Evolutionary conservation across 2,797 vertebrate genomes (phyloP).

Genomic region (Acridotheres tristis): DNA sequence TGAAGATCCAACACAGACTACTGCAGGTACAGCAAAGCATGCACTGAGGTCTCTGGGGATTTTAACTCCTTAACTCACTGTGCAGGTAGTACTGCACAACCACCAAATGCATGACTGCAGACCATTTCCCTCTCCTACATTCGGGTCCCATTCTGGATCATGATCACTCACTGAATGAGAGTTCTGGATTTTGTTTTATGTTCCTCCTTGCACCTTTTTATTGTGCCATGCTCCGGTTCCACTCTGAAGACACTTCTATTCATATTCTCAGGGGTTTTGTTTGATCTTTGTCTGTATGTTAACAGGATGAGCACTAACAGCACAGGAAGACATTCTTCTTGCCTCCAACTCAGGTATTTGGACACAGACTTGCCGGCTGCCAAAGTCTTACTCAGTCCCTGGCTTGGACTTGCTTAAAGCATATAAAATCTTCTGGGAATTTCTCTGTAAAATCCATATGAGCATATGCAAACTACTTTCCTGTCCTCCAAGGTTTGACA

Average conservation of each 20-base stretch:
- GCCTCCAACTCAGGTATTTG: not conserved
- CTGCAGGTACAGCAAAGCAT: fast-evolving
- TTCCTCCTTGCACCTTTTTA: not conserved
- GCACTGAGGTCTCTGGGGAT: not conserved
- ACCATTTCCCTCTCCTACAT: not conserved
- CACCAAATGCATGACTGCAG: not conserved
- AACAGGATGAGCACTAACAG: not conserved
- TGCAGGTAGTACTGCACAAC: not conserved
- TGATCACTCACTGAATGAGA: not conserved
- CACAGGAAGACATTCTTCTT: not conserved
- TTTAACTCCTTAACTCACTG: not conserved
- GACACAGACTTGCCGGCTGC: not conserved
- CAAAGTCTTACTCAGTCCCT: not conserved
- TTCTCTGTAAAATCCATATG: slow-evolving; percentile 4
- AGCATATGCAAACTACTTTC: not conserved
- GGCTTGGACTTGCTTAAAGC: not conserved
- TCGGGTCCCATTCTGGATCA: not conserved
- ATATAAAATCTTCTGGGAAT: not conserved
- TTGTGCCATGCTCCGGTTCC: not conserved
- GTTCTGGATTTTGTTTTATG: not conserved
- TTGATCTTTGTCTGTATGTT: not conserved
- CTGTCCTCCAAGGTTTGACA: not conserved
- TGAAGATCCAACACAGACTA: not conserved
- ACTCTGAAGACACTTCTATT: not conserved
- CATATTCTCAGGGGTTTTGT: not conserved